These are phyloP conservation scores for Mormyrus iriodes DNA, from an alignment of 2,113 vertebrate genomes.

Conservation along the genomic window DNA sequence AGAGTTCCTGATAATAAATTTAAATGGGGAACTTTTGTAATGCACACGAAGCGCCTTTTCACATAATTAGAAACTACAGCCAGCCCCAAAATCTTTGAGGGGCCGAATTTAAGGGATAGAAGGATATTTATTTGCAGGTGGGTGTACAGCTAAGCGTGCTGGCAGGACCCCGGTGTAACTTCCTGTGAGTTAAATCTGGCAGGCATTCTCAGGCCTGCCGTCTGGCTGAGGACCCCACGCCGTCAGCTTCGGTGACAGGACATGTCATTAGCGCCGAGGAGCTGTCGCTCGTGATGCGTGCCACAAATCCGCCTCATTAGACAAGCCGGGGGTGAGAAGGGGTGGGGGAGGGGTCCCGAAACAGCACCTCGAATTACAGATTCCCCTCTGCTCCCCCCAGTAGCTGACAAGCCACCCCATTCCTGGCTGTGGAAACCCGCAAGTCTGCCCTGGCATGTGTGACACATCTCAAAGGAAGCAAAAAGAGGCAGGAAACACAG, in stretches of 20 bases:
- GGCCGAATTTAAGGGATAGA: background rate
- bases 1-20: background rate
- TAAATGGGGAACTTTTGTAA: background rate
- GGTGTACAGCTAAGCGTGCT: background rate
- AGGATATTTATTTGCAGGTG: background rate
- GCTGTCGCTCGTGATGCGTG: slow-evolving; percentile 22
- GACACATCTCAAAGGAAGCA: background rate
- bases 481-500: background rate
- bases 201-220: background rate
- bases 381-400: background rate
- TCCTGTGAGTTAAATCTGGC: slow-evolving; percentile 7
- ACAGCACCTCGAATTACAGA: slow-evolving; percentile 13
- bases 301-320: slow-evolving; percentile 15
- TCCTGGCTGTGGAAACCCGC: background rate
- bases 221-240: slow-evolving; percentile 2
- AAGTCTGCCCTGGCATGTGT: background rate
- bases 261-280: slow-evolving; percentile 39
- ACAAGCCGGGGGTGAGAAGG: slow-evolving; percentile 21
- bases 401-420: background rate
- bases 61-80: background rate
- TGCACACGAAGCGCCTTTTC: background rate
- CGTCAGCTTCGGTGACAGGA: slow-evolving; percentile 11
- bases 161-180: background rate
- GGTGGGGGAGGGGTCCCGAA: background rate
- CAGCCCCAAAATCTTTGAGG: background rate